Evolutionary conservation across 2,797 vertebrate genomes (phyloP).

Genomic region (Perodicticus potto): DNA sequence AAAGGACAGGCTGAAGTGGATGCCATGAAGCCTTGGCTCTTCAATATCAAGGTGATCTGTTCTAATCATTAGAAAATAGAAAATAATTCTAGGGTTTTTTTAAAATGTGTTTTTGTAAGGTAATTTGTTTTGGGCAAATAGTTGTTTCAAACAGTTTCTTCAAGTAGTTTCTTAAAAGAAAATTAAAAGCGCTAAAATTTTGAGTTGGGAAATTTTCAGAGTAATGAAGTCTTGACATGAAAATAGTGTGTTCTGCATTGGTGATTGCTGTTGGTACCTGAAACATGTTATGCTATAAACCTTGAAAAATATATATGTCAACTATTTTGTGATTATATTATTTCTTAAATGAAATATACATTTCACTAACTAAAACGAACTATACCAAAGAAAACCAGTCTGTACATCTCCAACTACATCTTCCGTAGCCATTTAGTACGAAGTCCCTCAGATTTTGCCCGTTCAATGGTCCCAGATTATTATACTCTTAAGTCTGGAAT

Average conservation of each 20-base stretch:
- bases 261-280: neutral
- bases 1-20: slow-evolving; percentile 94
- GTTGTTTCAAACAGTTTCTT: neutral
- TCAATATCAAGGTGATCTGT: slow-evolving; percentile 95
- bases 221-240: neutral
- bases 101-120: neutral
- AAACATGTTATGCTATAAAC: neutral
- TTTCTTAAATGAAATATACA: neutral
- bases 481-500: neutral
- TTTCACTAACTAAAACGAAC: neutral
- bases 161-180: neutral
- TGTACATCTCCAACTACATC: neutral
- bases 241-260: neutral
- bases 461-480: neutral
- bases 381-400: neutral
- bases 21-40: slow-evolving; percentile 97
- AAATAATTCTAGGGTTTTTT: neutral
- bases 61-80: neutral
- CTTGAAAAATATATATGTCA: neutral
- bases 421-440: neutral
- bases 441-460: neutral
- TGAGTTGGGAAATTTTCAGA: slow-evolving; percentile 22
- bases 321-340: neutral
- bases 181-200: slow-evolving; percentile 2
- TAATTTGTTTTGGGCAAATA: slow-evolving; percentile 2